These are phyloP conservation scores for Maniola hyperantus DNA, from an alignment of 2,888 invertebrate genomes.

Conservation along the genomic window DNA sequence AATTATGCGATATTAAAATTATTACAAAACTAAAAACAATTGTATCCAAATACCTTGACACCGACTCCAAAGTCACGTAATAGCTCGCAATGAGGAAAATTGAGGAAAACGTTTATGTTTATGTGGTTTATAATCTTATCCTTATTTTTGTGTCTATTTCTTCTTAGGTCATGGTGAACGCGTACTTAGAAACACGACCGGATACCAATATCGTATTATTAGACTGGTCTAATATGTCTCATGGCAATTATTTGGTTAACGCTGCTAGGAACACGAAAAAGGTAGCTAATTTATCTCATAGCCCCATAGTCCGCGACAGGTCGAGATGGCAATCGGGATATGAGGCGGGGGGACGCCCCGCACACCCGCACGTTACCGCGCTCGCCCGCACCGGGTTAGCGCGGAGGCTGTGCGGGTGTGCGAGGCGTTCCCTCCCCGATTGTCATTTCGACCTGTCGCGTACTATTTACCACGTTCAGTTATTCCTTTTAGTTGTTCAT, in stretches of 20 bases:
- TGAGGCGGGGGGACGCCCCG: too few species aligned
- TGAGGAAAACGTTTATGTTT: slow-evolving; percentile 7
- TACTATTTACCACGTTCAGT: too few species aligned
- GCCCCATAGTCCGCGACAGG: too few species aligned
- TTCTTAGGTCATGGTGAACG: slow-evolving; percentile 69
- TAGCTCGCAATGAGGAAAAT: slow-evolving; percentile 8
- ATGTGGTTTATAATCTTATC: too few species aligned
- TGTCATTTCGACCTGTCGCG: too few species aligned
- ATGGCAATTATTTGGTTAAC: slow-evolving; percentile 79
- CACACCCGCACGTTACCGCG: too few species aligned
- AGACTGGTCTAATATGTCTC: slow-evolving; percentile 80
- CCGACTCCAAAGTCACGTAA: neutral
- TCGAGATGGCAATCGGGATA: too few species aligned
- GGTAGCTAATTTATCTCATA: slow-evolving; percentile 51
- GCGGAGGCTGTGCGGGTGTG: too few species aligned
- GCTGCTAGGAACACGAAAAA: slow-evolving; percentile 84
- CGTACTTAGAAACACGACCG: slow-evolving; percentile 70
- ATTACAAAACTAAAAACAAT: neutral
- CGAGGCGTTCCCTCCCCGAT: too few species aligned
- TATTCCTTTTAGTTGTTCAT: too few species aligned
- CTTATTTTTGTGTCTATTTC: neutral
- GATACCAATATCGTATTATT: slow-evolving; percentile 71
- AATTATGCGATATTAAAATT: neutral
- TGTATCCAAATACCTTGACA: slow-evolving; percentile 1
- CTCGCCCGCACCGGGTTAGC: too few species aligned